Evolutionary conservation across 2,113 vertebrate genomes (phyloP).

Genomic region (Tenrec ecaudatus): DNA sequence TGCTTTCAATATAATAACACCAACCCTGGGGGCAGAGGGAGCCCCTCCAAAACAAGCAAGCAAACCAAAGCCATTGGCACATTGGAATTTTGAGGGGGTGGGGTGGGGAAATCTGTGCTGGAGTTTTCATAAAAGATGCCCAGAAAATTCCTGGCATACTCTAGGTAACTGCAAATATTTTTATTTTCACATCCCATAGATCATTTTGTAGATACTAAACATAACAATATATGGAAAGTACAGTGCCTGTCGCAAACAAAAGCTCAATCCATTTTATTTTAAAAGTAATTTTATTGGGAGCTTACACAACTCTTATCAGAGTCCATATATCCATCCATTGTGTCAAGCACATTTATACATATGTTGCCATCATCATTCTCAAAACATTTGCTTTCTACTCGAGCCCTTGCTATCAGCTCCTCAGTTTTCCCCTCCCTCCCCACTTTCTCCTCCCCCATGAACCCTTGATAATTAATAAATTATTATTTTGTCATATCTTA

Average conservation of each 20-base stretch:
- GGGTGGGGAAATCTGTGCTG: neutral
- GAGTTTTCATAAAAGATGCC: neutral
- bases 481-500: no score
- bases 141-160: neutral
- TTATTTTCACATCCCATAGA: neutral
- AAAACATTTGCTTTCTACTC: no score
- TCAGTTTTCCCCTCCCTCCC: no score
- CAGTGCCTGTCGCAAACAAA: neutral
- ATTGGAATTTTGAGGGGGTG: neutral
- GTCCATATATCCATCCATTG: no score
- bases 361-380: no score
- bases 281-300: no score
- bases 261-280: neutral
- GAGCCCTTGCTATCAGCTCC: no score
- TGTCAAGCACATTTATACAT: no score
- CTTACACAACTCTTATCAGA: no score
- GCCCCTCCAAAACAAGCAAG: neutral
- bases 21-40: neutral
- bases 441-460: no score
- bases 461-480: no score
- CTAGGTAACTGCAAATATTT: neutral
- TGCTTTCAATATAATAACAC: slow-evolving; percentile 8
- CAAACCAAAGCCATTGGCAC: neutral
- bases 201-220: neutral
- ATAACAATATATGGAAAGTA: neutral